These are phyloP conservation scores for Morus bassanus DNA, from an alignment of 2,797 vertebrate species.

Conservation along the genomic window DNA sequence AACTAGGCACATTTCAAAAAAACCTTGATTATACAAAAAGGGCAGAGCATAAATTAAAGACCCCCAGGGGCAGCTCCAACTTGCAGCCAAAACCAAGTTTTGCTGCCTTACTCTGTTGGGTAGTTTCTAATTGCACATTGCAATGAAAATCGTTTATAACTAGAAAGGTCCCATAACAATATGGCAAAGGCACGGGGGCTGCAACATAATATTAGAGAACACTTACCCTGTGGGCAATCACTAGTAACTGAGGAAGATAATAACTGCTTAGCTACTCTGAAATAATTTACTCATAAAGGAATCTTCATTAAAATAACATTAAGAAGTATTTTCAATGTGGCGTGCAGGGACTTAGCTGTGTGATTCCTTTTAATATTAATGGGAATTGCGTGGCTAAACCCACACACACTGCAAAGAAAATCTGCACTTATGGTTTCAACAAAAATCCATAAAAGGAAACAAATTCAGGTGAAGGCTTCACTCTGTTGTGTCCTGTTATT, in stretches of 20 bases:
- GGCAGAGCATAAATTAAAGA: constrained; percentile 40
- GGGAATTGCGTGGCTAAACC: neutral
- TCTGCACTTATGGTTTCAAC: neutral
- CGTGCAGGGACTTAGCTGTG: constrained; percentile 1
- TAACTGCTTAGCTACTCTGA: constrained; percentile 53
- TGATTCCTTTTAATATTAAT: constrained; percentile 64
- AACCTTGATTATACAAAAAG: neutral
- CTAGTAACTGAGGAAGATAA: constrained; percentile 59
- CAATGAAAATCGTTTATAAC: constrained; percentile 57
- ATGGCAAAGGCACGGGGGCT: constrained; percentile 28
- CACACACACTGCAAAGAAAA: constrained; percentile 7
- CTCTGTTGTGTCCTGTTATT: constrained; percentile 19
- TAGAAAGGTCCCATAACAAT: constrained; percentile 46
- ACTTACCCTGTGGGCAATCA: constrained; percentile 40
- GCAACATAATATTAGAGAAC: constrained; percentile 52
- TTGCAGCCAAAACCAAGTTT: constrained; percentile 1
- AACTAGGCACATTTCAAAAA: neutral
- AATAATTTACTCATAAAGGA: constrained; percentile 69
- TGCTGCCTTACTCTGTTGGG: constrained; percentile 13
- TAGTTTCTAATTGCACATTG: constrained; percentile 36
- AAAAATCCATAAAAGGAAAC: constrained; percentile 37
- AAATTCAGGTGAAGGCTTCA: constrained; percentile 12
- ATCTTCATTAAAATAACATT: constrained; percentile 72
- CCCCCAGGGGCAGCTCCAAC: neutral
- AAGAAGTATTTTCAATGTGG: constrained; percentile 45